A percentile compares a stretch with the other conserved stretches of the same genome.
Evolutionary conservation across 2,888 invertebrate species (phyloP).

Genomic region (Chrysotoxum bicinctum): DNA sequence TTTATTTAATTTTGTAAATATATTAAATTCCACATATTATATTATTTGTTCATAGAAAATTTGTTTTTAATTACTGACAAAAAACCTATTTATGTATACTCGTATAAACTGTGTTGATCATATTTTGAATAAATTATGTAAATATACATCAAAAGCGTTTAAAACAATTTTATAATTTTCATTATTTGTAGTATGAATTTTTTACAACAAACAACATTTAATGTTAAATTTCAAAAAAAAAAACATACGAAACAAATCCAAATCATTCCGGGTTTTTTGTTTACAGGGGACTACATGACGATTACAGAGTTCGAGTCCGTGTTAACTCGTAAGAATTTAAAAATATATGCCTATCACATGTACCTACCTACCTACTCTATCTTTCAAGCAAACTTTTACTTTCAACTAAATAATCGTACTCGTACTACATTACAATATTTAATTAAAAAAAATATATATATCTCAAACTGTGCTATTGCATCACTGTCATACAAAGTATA

Average conservation of each 20-base stretch:
- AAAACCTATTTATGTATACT: constrained; percentile 27
- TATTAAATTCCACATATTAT: neutral
- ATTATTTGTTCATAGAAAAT: neutral
- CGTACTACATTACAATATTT: constrained; percentile 60
- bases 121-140: constrained; percentile 24
- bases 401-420: constrained; percentile 66
- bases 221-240: constrained; percentile 61
- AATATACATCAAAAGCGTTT: constrained; percentile 48
- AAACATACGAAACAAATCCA: constrained; percentile 76
- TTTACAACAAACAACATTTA: constrained; percentile 67
- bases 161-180: constrained; percentile 23
- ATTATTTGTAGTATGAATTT: constrained; percentile 47
- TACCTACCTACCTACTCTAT: constrained; percentile 52
- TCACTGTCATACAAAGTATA: constrained; percentile 61
- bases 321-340: constrained; percentile 89
- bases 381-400: constrained; percentile 67
- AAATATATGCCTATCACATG: constrained; percentile 76
- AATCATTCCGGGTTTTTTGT: constrained; percentile 81
- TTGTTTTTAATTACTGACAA: neutral
- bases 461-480: constrained; percentile 66
- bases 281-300: constrained; percentile 87
- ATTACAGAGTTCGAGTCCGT: constrained; percentile 93
- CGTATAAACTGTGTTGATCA: constrained; percentile 27
- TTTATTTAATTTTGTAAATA: constrained; percentile 23
- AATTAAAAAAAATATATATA: constrained; percentile 38